phyloP scores from a whole-genome alignment of 92 coral and sea anemone species.

The Phenganax subtilis region DNA sequence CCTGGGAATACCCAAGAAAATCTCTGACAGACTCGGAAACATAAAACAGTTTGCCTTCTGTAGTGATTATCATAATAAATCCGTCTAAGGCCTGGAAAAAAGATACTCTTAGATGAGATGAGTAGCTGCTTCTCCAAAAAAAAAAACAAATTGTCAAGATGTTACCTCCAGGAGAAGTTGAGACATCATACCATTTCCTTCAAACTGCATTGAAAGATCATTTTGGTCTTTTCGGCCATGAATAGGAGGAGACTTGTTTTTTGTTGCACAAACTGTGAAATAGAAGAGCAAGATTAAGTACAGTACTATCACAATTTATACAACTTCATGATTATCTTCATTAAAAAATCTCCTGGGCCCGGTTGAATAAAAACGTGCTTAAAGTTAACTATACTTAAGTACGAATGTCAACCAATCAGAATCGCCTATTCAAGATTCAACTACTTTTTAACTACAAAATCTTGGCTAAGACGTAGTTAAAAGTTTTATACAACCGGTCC shows the following conservation, averaged over 20 bases:
- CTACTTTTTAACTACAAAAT: too few relatives aligned
- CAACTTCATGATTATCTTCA: background rate
- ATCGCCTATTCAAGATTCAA: too few relatives aligned
- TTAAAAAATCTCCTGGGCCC: too few relatives aligned
- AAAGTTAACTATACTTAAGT: too few relatives aligned
- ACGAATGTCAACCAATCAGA: too few relatives aligned
- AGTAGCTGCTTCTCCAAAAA: background rate
- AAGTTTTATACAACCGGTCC: too few relatives aligned
- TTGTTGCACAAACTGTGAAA: conserved; percentile 16
- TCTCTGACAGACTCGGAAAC: conserved; percentile 99
- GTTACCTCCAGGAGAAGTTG: conserved; percentile 88
- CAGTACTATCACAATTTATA: background rate
- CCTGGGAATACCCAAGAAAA: conserved; percentile 97
- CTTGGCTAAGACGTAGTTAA: too few relatives aligned
- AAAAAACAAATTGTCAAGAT: background rate
- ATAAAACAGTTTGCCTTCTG: conserved; percentile 94
- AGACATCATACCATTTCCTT: conserved; percentile 93
- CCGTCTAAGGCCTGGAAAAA: conserved; percentile 85
- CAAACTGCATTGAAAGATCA: conserved; percentile 70
- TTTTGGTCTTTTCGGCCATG: background rate
- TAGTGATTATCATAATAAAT: conserved; percentile 89
- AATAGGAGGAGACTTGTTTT: conserved; percentile 5
- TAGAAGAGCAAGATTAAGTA: background rate
- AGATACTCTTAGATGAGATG: too few relatives aligned
- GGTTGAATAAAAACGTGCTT: too few relatives aligned